phyloP scores from a whole-genome alignment of 1,140 invertebrate genomes.

The Bradysia coprophila region DNA sequence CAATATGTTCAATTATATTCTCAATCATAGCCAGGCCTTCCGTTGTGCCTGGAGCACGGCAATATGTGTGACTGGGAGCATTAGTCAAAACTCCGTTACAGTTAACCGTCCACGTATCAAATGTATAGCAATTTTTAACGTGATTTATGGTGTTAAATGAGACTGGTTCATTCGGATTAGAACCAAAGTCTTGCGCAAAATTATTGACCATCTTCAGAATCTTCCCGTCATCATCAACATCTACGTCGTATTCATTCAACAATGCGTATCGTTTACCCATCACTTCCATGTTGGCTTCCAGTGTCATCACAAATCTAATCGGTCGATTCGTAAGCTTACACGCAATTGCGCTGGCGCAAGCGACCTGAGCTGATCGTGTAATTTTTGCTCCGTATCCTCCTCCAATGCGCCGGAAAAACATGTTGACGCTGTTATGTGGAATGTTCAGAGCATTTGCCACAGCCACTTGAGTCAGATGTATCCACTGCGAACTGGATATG shows the following conservation, averaged over 20 bases:
- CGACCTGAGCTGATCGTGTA: constrained; percentile 29
- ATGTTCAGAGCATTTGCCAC: constrained; percentile 34
- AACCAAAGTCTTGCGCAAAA: constrained; percentile 45
- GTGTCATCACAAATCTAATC: constrained; percentile 39
- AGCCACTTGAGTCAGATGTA: constrained; percentile 39
- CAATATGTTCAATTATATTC: constrained; percentile 66
- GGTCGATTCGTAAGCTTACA: constrained; percentile 37
- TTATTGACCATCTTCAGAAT: constrained; percentile 39
- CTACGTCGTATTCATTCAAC: constrained; percentile 31
- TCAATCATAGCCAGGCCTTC: constrained; percentile 50
- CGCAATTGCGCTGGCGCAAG: constrained; percentile 40
- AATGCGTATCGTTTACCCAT: constrained; percentile 39
- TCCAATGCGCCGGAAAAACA: constrained; percentile 43
- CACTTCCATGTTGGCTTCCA: constrained; percentile 43
- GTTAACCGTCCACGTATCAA: constrained; percentile 11
- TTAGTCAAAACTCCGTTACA: constrained; percentile 26
- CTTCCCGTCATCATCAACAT: constrained; percentile 36
- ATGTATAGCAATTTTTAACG: constrained; percentile 35
- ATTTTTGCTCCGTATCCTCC: constrained; percentile 55
- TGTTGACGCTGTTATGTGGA: constrained; percentile 33
- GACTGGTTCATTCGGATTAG: constrained; percentile 32
- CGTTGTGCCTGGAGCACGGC: constrained; percentile 37
- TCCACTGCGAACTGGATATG: constrained; percentile 40
- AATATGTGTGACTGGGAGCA: constrained; percentile 36
- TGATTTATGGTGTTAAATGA: constrained; percentile 18